Evolutionary conservation across 2,113 vertebrate species (phyloP).

Genomic region (Rhizomys pruinosus): DNA sequence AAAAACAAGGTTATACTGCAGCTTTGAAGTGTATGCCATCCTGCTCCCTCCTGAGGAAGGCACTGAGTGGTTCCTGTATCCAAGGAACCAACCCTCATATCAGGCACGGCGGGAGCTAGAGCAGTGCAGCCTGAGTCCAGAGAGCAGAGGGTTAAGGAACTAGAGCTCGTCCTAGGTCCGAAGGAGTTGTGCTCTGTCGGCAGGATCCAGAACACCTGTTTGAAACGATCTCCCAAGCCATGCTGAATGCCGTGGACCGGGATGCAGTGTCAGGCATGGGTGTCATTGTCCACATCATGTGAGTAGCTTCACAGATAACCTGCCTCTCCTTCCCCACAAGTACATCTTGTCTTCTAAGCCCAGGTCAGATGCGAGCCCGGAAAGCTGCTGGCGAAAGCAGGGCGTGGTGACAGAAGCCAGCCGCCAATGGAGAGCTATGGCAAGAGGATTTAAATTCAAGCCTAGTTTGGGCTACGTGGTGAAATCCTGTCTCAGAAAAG

Average conservation of each 20-base stretch:
- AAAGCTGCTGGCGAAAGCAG: background rate
- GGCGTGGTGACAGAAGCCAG: background rate
- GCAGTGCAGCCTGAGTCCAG: background rate
- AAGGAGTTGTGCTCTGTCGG: background rate
- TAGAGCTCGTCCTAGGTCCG: background rate
- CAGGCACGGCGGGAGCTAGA: background rate
- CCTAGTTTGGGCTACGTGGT: background rate
- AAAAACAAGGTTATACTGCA: background rate
- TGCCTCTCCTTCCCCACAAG: background rate
- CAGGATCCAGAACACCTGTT: slow-evolving; percentile 97
- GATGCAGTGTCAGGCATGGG: slow-evolving; percentile 98
- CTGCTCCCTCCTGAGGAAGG: background rate
- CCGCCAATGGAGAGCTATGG: background rate
- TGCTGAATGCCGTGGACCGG: slow-evolving; percentile 97
- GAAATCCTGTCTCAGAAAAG: background rate
- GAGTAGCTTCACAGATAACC: slow-evolving; percentile 83
- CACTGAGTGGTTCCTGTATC: background rate
- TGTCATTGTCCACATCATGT: slow-evolving; percentile 95
- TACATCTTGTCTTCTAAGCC: background rate
- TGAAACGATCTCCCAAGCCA: slow-evolving; percentile 98
- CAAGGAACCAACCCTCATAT: background rate
- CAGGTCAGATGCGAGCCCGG: background rate
- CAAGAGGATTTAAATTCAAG: background rate
- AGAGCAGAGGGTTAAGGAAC: background rate
- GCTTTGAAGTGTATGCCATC: background rate